Percentiles rank a stretch among this genome's conserved stretches.
Evolutionary conservation across 1,140 invertebrate genomes (phyloP).

Genomic region (Orius laevigatus): DNA sequence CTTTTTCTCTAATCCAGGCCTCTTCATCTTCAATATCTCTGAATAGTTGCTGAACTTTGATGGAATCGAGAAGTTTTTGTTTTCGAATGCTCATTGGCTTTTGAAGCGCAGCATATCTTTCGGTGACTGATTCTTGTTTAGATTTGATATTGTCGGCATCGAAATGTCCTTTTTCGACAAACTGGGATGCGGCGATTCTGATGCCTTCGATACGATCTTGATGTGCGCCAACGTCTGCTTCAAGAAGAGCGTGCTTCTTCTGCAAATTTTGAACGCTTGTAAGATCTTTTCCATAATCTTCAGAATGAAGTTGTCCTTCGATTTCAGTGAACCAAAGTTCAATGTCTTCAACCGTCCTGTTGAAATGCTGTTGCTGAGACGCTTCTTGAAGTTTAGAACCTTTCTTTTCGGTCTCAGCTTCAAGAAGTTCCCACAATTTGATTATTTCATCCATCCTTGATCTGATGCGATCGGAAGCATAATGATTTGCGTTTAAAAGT

Average conservation of each 20-base stretch:
- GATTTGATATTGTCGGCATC: conserved; percentile 86
- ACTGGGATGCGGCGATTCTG: conserved; percentile 69
- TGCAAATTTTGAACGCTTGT: conserved; percentile 92
- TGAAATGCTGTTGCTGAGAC: conserved; percentile 94
- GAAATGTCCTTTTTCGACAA: conserved; percentile 85
- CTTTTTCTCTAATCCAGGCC: conserved; percentile 98
- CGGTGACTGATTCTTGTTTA: conserved; percentile 59
- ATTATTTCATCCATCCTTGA: conserved; percentile 80
- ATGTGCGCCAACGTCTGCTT: conserved; percentile 90
- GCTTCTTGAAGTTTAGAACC: conserved; percentile 82
- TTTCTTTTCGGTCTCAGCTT: conserved; percentile 81
- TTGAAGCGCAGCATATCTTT: conserved; percentile 67
- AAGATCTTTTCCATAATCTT: conserved; percentile 95
- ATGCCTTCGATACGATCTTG: conserved; percentile 89
- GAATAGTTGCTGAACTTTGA: conserved; percentile 91
- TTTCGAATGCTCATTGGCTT: conserved; percentile 76
- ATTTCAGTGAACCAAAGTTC: conserved; percentile 96
- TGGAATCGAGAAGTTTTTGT: conserved; percentile 77
- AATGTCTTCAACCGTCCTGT: conserved; percentile 93
- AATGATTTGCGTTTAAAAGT: conserved; percentile 58
- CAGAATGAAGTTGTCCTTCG: conserved; percentile 86
- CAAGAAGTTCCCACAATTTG: conserved; percentile 82
- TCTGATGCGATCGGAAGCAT: conserved; percentile 57
- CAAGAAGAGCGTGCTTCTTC: conserved; percentile 94
- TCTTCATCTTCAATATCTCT: conserved; percentile 97